Evolutionary conservation across 1,140 invertebrate genomes (phyloP).

Genomic region (Saccostrea glomerata): DNA sequence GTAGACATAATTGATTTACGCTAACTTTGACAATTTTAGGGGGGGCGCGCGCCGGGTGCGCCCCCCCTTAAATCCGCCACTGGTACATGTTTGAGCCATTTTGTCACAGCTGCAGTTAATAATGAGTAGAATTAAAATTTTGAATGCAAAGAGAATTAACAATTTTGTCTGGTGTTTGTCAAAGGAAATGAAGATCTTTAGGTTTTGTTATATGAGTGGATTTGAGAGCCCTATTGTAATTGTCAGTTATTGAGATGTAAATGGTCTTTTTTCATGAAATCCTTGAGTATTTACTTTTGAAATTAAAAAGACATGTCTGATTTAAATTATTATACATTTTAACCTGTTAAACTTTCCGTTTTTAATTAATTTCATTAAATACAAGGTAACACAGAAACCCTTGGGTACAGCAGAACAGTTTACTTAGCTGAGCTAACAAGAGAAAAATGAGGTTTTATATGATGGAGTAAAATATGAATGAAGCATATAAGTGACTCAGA

Average conservation of each 20-base stretch:
- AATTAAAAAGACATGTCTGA: not conserved
- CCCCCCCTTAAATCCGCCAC: no score
- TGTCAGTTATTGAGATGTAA: not conserved
- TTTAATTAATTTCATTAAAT: not conserved
- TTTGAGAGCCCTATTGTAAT: not conserved
- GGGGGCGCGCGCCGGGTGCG: no score
- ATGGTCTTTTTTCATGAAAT: not conserved
- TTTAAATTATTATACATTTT: not conserved
- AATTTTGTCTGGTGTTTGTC: not conserved
- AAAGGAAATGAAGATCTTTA: not conserved
- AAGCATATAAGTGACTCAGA: no score
- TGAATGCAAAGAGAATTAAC: conserved; percentile 3
- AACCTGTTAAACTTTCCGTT: not conserved
- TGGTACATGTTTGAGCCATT: not conserved
- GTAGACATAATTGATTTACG: no score
- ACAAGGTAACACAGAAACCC: not conserved
- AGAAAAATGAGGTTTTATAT: no score
- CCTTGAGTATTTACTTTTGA: not conserved
- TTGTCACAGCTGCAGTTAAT: not conserved
- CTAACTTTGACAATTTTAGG: no score
- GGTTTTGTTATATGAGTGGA: not conserved
- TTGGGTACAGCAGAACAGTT: not conserved
- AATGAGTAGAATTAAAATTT: not conserved
- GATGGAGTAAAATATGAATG: no score
- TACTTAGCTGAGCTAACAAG: no score